Evolutionary conservation across 1,140 invertebrate species (phyloP).

Genomic region (Chrysoperla carnea): DNA sequence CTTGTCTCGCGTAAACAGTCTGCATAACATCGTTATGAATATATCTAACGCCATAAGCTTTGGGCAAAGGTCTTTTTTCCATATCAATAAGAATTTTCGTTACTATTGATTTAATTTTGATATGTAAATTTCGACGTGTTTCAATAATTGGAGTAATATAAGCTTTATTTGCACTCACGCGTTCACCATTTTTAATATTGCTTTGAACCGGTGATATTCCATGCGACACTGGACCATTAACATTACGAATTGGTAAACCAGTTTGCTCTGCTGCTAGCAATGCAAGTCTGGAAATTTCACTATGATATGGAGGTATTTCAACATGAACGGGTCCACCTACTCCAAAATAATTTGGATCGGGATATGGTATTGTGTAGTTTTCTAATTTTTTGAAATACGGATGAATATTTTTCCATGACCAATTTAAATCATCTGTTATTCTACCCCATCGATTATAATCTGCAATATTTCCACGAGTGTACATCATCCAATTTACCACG

Average conservation of each 20-base stretch:
- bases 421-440: conserved; percentile 16
- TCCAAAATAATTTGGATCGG: conserved; percentile 17
- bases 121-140: conserved; percentile 41
- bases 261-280: conserved; percentile 41
- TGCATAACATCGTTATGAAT: conserved; percentile 24
- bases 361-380: conserved; percentile 30
- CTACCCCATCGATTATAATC: conserved; percentile 46
- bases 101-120: conserved; percentile 37
- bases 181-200: conserved; percentile 42
- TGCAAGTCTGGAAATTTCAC: conserved; percentile 38
- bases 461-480: conserved; percentile 38
- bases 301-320: conserved; percentile 27
- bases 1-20: conserved; percentile 32
- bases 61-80: conserved; percentile 23
- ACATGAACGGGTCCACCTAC: conserved; percentile 33
- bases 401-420: conserved; percentile 25
- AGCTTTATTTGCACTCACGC: conserved; percentile 31
- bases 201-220: conserved; percentile 43
- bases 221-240: conserved; percentile 40
- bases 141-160: conserved; percentile 31
- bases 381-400: conserved; percentile 28
- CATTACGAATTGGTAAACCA: conserved; percentile 43
- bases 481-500: conserved; percentile 44
- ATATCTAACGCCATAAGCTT: conserved; percentile 38
- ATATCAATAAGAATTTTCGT: conserved; percentile 38